Base-by-base conservation (phyloP, 2,113 vertebrate genomes). In the Leptosomus discolor region DNA sequence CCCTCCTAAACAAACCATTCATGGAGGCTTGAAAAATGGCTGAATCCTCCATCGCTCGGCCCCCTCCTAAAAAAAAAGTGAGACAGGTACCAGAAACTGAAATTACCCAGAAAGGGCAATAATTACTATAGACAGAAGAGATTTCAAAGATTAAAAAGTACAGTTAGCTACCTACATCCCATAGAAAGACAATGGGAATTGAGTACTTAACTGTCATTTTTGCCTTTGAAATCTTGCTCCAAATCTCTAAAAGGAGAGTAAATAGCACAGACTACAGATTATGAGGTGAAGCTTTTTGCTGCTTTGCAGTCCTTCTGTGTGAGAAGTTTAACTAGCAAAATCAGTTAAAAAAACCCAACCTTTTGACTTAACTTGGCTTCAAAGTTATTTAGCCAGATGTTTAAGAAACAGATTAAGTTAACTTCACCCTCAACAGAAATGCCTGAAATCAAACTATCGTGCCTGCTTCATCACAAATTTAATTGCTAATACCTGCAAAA, bases 1-100 rank as follows among this genome's bases (percentile, higher is more conserved):
- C 94, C 97, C 97, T 96, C 96, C 97, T 97, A 97, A 97, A 98
- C 96, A 97, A 97, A 96, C 71, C 97, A 97, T 95, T 97, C 96
- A 97, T 97, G 96, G 96, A 98, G 97, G 97, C 96, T 98, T 97
- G 97, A 98, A 98, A 98, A 97, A 98, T 97, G 96, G 97, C 74
- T 97, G 97, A 97, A 93, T 98, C 92, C 97, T 97, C 96, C 96
- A 98, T 79, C 97, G 96, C 88, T 97, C 83, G 96, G 82, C 94
- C 96, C 97, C 92, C 93, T 96, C 97, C 97, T 98, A 98, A 98
- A 98, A 98, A 97, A 98, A 97, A 98, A 98, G 96, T 89, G 91
- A 97, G 95, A 98, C 96, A 98, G 95, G 97, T 97, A 98, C 97
- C 93, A 98, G 97, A 97, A 97, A 96, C 96, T 95, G 97, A 94